These are phyloP conservation scores for Prinia subflava DNA, from an alignment of 2,113 vertebrate species.

Conservation along the genomic window DNA sequence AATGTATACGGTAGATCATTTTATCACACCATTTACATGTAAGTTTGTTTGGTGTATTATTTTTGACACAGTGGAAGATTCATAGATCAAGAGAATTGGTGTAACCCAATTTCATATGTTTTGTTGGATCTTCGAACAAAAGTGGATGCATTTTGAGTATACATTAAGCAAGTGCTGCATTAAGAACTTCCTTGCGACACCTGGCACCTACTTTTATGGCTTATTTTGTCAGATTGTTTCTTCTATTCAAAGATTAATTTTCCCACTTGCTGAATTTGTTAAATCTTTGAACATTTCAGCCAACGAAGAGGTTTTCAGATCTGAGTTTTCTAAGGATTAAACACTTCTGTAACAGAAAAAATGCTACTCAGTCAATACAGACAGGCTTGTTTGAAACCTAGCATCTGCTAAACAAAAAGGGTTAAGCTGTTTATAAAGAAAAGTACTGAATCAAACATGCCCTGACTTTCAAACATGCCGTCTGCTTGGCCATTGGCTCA, in stretches of 20 bases:
- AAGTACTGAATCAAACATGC: not conserved
- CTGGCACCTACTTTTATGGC: conserved; percentile 58
- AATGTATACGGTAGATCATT: conserved; percentile 67
- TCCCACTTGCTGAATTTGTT: conserved; percentile 65
- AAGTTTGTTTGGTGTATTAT: conserved; percentile 68
- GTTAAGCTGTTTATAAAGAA: not conserved
- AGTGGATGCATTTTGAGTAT: conserved; percentile 64
- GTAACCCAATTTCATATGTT: conserved; percentile 72
- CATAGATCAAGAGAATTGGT: conserved; percentile 71
- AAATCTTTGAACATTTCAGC: conserved; percentile 57
- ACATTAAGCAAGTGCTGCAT: conserved; percentile 60
- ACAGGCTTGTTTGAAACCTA: conserved; percentile 10
- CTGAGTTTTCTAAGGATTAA: conserved; percentile 54
- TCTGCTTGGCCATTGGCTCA: not conserved
- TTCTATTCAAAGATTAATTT: conserved; percentile 66
- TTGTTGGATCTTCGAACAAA: conserved; percentile 69
- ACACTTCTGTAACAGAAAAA: conserved; percentile 19
- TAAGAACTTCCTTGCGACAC: conserved; percentile 58
- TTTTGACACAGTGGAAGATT: conserved; percentile 64
- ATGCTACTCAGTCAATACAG: conserved; percentile 26
- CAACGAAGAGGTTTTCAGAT: conserved; percentile 56
- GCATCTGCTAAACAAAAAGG: not conserved
- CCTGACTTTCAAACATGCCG: not conserved
- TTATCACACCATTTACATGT: conserved; percentile 69
- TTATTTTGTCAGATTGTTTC: conserved; percentile 64